Percentiles rank a stretch among this genome's conserved stretches.
phyloP scores from a whole-genome alignment of 2,888 invertebrate genomes.

The Drosophila tripunctata region DNA sequence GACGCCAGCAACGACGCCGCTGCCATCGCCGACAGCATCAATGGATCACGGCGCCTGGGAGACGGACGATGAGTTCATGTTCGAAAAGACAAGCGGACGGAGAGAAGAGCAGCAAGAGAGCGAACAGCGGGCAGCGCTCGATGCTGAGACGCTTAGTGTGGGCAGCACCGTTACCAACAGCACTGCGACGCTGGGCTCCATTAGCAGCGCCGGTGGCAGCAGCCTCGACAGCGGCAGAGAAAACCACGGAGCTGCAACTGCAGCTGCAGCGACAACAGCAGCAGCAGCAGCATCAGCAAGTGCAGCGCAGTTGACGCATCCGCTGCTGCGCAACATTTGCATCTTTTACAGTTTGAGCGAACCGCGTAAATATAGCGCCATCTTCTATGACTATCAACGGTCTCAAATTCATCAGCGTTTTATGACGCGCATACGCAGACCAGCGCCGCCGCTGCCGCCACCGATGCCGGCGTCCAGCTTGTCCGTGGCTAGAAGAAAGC shows the following conservation, averaged over 20 bases:
- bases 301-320: slow-evolving; percentile 60
- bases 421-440: slow-evolving; percentile 48
- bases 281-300: neutral
- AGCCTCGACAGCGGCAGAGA: slow-evolving; percentile 24
- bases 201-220: slow-evolving; percentile 47
- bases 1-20: slow-evolving; percentile 44
- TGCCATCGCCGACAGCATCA: slow-evolving; percentile 63
- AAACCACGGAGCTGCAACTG: neutral
- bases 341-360: slow-evolving; percentile 81
- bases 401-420: slow-evolving; percentile 73
- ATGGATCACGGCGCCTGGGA: slow-evolving; percentile 84
- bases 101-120: neutral
- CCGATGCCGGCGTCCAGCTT: neutral
- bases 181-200: slow-evolving; percentile 76
- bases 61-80: slow-evolving; percentile 83
- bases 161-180: slow-evolving; percentile 83
- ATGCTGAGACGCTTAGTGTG: slow-evolving; percentile 63
- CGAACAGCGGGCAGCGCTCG: neutral
- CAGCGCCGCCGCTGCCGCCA: slow-evolving; percentile 33
- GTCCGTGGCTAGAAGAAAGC: neutral
- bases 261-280: slow-evolving; percentile 1
- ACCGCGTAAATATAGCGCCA: slow-evolving; percentile 80
- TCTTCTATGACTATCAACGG: slow-evolving; percentile 83
- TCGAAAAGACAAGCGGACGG: slow-evolving; percentile 61
- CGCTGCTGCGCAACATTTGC: slow-evolving; percentile 80